phyloP scores from a whole-genome alignment of 64 coral and sea anemone species.

The Catalaphyllia jardinei region DNA sequence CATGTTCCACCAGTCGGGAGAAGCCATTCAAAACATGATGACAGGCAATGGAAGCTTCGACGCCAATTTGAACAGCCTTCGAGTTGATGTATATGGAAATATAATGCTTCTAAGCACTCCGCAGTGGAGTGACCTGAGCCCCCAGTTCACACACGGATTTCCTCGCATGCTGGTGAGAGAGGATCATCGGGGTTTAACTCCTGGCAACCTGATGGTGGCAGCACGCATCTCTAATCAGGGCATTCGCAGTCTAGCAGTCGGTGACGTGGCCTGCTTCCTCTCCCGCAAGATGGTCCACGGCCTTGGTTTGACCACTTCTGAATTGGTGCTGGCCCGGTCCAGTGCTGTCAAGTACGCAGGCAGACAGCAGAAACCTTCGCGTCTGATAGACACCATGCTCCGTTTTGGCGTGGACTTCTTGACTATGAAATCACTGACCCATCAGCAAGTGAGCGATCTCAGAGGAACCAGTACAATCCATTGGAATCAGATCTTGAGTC shows the following conservation, averaged over 20 bases:
- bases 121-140: not conserved
- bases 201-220: conserved; percentile 31
- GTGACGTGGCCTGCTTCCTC: conserved; percentile 24
- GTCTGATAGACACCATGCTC: conserved; percentile 28
- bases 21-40: not conserved
- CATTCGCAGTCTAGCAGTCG: conserved; percentile 17
- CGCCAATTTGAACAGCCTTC: not conserved
- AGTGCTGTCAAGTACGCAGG: conserved; percentile 38
- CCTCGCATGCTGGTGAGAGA: not conserved
- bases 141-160: conserved; percentile 51
- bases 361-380: conserved; percentile 4
- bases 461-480: not conserved
- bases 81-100: conserved; percentile 9
- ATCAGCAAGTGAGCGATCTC: not conserved
- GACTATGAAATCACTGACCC: conserved; percentile 1
- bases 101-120: conserved; percentile 7
- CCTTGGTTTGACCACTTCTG: not conserved
- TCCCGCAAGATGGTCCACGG: conserved; percentile 1
- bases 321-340: conserved; percentile 11
- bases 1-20: not conserved
- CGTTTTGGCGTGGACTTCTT: conserved; percentile 55
- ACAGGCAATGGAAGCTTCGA: conserved; percentile 26
- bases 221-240: conserved; percentile 23
- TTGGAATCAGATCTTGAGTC: not conserved
- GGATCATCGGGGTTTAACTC: not conserved